Evolutionary conservation across 2,888 invertebrate species (phyloP).

Genomic region (Brachypalpus laphriformis): DNA sequence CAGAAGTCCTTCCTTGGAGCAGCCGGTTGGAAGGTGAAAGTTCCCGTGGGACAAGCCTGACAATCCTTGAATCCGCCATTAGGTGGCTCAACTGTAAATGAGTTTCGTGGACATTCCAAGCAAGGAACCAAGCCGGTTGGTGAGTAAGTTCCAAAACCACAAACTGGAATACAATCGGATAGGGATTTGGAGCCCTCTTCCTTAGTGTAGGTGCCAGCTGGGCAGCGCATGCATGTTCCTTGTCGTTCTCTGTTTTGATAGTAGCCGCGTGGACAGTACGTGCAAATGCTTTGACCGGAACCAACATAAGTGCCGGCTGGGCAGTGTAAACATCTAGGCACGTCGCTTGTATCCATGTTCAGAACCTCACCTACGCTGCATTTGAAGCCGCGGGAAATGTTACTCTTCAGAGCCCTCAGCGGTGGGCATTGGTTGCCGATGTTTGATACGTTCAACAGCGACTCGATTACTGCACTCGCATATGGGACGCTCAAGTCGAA

Average conservation of each 20-base stretch:
- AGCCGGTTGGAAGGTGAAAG: slow-evolving; percentile 95
- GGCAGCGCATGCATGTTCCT: slow-evolving; percentile 94
- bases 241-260: slow-evolving; percentile 97
- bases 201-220: slow-evolving; percentile 95
- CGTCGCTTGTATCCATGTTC: slow-evolving; percentile 95
- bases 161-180: slow-evolving; percentile 95
- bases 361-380: slow-evolving; percentile 97
- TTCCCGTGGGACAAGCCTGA: slow-evolving; percentile 94
- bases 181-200: slow-evolving; percentile 95
- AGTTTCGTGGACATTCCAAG: slow-evolving; percentile 95
- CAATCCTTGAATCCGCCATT: slow-evolving; percentile 96
- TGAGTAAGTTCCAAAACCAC: slow-evolving; percentile 97
- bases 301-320: slow-evolving; percentile 97
- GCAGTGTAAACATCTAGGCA: slow-evolving; percentile 97
- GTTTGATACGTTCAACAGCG: slow-evolving; percentile 93
- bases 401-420: slow-evolving; percentile 92
- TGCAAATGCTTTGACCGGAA: slow-evolving; percentile 95
- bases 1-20: slow-evolving; percentile 92
- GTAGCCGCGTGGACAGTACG: slow-evolving; percentile 94
- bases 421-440: slow-evolving; percentile 97
- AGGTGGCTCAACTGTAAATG: slow-evolving; percentile 94
- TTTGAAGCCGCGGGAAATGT: slow-evolving; percentile 94
- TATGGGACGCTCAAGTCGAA: slow-evolving; percentile 97
- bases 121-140: slow-evolving; percentile 97
- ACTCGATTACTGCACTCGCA: slow-evolving; percentile 94